Base-by-base conservation (phyloP, 92 coral and sea anemone genomes). In the Phenganax marumi region DNA sequence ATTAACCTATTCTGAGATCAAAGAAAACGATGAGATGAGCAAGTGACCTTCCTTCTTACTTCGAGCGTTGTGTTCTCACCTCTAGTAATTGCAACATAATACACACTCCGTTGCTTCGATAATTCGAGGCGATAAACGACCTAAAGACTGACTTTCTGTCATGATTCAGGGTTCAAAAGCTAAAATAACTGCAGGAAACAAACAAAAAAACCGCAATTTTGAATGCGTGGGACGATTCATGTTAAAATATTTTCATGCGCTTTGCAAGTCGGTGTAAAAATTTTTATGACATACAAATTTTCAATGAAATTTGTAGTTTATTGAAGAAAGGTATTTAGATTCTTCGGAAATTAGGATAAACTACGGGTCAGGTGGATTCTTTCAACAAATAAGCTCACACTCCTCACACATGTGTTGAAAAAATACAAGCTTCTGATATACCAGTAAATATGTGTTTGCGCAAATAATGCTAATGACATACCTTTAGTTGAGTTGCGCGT, bases 401-500 rank as follows among this genome's bases (percentile, higher is more conserved):
- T 62, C 62, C 50, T 76, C 21, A 16, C 21, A 23, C 52, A 25
- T 76, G 81, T 24, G 64, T 56, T 23, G 17, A 56, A 57, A 54
- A 25, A 74, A 52, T 51, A 52, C 23, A 74, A 19, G 39, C 68
- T 21, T 25, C 33, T 24, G 19, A 21, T 13, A 56, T 51, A 24
- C 68, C 17, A 52, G 53, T 21, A 25, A 16, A 52, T 52, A 22
- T 10, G 3, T 51, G 62, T 52, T 74, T 43, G 81, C 68, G 81
- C 81, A 55, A 76, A 52, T 52, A 19, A 74, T n/a, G 51, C 39
- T 39, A n/a, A 24, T 58, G 11, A 56, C 81, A 26, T 76, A 76
- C 81, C 81, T 24, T 22, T 76, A 58, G 73, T 55, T 76, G 46
- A 54, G 17, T 24, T 8, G 56, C 68, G 81, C 81, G 62, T 52